These are phyloP conservation scores for Gymnocypris eckloni DNA, from an alignment of 2,797 vertebrate species.

Conservation along the genomic window DNA sequence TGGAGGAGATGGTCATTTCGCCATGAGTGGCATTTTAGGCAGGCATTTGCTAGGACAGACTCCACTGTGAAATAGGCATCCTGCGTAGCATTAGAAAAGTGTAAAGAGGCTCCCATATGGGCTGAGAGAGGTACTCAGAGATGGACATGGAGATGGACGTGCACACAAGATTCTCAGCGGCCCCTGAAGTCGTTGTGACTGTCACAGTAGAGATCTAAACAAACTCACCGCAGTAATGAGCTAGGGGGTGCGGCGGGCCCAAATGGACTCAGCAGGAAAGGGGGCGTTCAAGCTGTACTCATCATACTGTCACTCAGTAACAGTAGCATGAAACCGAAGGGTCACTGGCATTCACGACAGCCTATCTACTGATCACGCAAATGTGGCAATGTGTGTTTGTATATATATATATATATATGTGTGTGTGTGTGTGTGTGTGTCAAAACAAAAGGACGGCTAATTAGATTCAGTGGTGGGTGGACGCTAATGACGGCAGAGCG, in stretches of 20 bases:
- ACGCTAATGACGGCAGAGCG: conserved; percentile 59
- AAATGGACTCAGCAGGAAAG: conserved; percentile 29
- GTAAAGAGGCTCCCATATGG: conserved; percentile 66
- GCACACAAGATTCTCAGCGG: conserved; percentile 54
- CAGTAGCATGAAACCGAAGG: conserved; percentile 61
- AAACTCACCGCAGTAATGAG: conserved; percentile 78
- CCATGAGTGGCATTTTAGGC: conserved; percentile 72
- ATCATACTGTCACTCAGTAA: conserved; percentile 69
- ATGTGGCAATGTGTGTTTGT: conserved; percentile 33
- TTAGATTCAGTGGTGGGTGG: conserved; percentile 61
- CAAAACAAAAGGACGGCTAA: conserved; percentile 47
- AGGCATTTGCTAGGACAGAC: conserved; percentile 64
- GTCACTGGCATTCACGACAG: conserved; percentile 38
- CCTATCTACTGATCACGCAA: neutral
- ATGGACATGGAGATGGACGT: conserved; percentile 13
- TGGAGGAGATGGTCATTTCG: conserved; percentile 62
- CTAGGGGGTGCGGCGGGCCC: conserved; percentile 64
- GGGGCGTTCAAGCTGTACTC: conserved; percentile 60
- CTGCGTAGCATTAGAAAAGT: conserved; percentile 61
- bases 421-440: conserved; percentile 2
- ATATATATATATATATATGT: conserved; percentile 44
- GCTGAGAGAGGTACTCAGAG: conserved; percentile 42
- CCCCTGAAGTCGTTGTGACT: conserved; percentile 67
- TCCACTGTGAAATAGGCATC: conserved; percentile 62
- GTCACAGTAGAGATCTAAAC: conserved; percentile 78